phyloP scores from a whole-genome alignment of 2,888 invertebrate species.

The Mythimna lalbum region DNA sequence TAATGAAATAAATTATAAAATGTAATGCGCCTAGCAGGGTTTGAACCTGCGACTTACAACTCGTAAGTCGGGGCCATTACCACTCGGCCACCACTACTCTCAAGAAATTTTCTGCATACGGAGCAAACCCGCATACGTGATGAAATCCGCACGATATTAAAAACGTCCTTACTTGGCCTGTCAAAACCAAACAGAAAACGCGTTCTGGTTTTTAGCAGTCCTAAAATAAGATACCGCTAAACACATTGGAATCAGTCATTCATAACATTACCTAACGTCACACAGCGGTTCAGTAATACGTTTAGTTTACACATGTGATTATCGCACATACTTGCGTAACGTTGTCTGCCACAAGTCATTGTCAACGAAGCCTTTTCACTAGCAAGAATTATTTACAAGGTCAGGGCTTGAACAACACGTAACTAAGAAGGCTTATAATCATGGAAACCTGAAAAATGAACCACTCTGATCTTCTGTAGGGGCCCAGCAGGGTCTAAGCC shows the following conservation, averaged over 20 bases:
- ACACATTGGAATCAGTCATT: background rate
- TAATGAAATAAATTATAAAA: too few relatives aligned
- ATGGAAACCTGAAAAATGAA: slow-evolving; percentile 14
- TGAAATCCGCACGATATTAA: too few relatives aligned
- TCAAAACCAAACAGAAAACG: background rate
- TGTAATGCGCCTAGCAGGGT: too few relatives aligned
- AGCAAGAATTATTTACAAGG: slow-evolving; percentile 23
- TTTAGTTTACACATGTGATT: slow-evolving; percentile 10
- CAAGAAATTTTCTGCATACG: too few relatives aligned
- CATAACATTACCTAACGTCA: slow-evolving; percentile 2
- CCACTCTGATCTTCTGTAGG: background rate
- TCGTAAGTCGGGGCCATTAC: too few relatives aligned
- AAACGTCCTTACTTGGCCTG: too few relatives aligned
- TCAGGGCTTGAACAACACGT: slow-evolving; percentile 4
- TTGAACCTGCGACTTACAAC: too few relatives aligned
- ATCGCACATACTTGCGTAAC: background rate
- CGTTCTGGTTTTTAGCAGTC: background rate
- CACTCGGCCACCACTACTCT: too few relatives aligned
- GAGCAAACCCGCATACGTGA: too few relatives aligned
- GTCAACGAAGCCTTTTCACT: slow-evolving; percentile 47
- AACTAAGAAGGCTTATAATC: slow-evolving; percentile 17
- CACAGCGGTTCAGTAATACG: background rate
- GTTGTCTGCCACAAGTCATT: slow-evolving; percentile 8
- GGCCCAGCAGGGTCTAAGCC: too few relatives aligned
- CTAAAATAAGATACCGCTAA: background rate